Base-by-base conservation (phyloP, 2,888 invertebrate genomes). In the Acleris holmiana region DNA sequence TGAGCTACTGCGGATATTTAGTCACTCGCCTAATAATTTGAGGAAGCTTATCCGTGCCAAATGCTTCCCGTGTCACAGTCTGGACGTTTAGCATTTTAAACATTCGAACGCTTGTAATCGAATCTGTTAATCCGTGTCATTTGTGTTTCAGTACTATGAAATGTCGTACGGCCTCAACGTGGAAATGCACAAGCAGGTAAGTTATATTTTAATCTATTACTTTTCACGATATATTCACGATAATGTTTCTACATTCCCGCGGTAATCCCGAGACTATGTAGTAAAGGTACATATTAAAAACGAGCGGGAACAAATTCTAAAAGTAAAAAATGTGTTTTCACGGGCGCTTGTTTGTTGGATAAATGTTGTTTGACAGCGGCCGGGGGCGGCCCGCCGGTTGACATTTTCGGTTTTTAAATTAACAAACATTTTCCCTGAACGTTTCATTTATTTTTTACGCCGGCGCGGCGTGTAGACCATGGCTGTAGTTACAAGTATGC, bases 171-270 rank as follows among this genome's bases (percentile, higher is more conserved):
- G 98, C 80, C 96, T 98, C 92, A 98, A 98, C 93, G 98, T 98
- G 86, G 99, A 99, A 94, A 98, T 98, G 97, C 98, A 98, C 93
- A 98, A 98, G 94, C 98, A 98, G 96, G 97, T 97, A 94, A 93
- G 95, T 87, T 8, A 2, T 73, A 71, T 61, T 60, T 25, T 61
- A 2, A 47, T 61, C 55, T 69, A 44, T 67, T 69, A 50, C 51
- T 68, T 67, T 58, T 21, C 35, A 25, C 35, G 18, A 47, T 19
- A 25, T 8, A n/a, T 35, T 55, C 67, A 65, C 55, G 57, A 57
- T 58, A 57, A 58, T 58, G 78, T 83, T 83, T 80, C 78, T 83
- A 80, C 82, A 79, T 81, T 82, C 76, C 77, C 73, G 73, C 41
- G 25, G 47, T 60, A 54, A 64, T 48, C 47, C 53, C 10, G 41